Conservation (phyloP, 2,113 vertebrate genomes). For the Spea multiplicata region DNA sequence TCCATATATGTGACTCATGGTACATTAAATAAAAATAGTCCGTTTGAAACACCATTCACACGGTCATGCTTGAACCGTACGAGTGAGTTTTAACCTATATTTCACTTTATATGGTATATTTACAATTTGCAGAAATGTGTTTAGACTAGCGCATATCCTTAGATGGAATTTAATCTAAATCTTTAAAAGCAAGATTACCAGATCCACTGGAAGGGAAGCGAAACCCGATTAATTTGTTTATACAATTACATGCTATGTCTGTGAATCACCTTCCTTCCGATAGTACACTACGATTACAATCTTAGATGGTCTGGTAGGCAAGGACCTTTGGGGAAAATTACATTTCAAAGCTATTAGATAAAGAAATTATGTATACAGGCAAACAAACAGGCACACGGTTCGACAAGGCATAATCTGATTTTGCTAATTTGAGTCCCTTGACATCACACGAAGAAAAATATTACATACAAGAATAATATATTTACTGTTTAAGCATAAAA, state of each 20-base stretch:
- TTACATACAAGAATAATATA: neutral
- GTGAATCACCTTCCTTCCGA: constrained; percentile 31
- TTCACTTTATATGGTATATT: no score
- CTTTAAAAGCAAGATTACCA: no score
- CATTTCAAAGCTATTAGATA: constrained; percentile 7
- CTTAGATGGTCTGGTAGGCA: constrained; percentile 1
- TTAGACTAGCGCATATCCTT: no score
- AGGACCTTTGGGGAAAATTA: constrained; percentile 9
- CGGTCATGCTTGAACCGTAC: no score
- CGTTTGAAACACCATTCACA: no score
- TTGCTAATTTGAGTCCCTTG: neutral
- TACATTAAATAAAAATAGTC: no score
- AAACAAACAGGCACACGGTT: neutral
- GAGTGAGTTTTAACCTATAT: no score
- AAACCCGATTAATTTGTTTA: no score
- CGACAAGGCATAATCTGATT: neutral
- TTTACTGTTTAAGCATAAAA: neutral
- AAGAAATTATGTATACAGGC: neutral
- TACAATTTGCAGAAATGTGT: no score
- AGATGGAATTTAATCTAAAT: no score
- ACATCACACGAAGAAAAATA: neutral
- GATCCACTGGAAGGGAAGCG: no score
- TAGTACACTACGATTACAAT: neutral
- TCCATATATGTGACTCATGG: no score
- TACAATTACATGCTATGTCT: neutral